These are phyloP conservation scores for Thunnus maccoyii DNA, from an alignment of 2,113 vertebrate genomes.

Conservation along the genomic window DNA sequence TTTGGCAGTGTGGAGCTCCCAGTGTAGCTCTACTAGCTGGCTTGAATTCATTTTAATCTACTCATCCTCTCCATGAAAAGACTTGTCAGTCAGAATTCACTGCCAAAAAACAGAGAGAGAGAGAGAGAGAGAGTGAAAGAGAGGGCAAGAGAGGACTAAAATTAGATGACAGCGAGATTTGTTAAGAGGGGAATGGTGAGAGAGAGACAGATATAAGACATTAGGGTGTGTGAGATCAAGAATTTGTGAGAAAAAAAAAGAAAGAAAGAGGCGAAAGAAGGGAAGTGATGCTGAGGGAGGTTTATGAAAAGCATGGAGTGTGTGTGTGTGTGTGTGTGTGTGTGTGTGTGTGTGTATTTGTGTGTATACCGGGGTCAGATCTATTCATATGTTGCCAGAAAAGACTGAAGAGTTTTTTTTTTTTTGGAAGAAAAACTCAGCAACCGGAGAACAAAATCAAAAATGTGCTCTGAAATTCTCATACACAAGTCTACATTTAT, in stretches of 20 bases:
- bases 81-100: conserved; percentile 23
- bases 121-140: background rate
- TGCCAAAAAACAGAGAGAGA: background rate
- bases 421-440: background rate
- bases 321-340: background rate
- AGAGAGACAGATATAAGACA: conserved; percentile 1
- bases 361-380: background rate
- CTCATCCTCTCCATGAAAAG: conserved; percentile 36
- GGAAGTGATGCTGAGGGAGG: background rate
- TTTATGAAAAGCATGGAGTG: background rate
- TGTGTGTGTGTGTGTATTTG: too few species aligned
- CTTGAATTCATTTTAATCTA: conserved; percentile 25
- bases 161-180: conserved; percentile 22
- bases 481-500: background rate
- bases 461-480: background rate
- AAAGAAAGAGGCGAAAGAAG: background rate
- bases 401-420: background rate
- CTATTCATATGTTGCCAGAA: conserved; percentile 17
- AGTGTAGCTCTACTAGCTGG: background rate
- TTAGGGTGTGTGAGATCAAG: background rate
- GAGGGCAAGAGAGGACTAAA: conserved; percentile 4
- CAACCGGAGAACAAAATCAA: conserved; percentile 4
- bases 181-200: background rate
- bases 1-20: background rate
- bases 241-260: background rate